Conservation (phyloP, 2,797 vertebrate species). For the Heterohyrax brucei region DNA sequence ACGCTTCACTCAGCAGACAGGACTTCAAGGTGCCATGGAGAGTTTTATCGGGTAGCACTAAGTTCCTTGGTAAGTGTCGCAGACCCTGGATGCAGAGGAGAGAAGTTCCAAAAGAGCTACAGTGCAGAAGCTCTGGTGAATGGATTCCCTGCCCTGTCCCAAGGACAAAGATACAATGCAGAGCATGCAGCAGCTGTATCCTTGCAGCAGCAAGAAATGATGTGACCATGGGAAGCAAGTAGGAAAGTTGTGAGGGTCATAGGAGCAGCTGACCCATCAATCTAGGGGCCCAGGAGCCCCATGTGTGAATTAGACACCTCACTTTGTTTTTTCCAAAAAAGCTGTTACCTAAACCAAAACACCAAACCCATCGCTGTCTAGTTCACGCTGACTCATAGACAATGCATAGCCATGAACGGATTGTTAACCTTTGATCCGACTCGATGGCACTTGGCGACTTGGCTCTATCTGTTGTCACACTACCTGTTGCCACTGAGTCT, state of each 20-base stretch:
- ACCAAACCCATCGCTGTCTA: too few species aligned
- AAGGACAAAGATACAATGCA: background rate
- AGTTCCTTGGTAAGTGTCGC: too few species aligned
- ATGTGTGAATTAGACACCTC: background rate
- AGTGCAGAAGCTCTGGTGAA: background rate
- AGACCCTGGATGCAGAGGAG: background rate
- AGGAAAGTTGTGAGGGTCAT: background rate
- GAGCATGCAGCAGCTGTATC: background rate
- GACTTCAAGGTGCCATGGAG: background rate
- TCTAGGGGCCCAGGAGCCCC: background rate
- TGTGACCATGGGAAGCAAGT: background rate
- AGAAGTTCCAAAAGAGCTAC: background rate
- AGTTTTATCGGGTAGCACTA: background rate
- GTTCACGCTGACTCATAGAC: too few species aligned
- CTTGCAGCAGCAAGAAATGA: background rate
- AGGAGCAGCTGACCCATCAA: background rate
- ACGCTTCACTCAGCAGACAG: background rate
- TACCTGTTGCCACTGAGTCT: background rate
- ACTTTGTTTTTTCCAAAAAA: background rate
- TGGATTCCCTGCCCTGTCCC: background rate
- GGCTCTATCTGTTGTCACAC: background rate
- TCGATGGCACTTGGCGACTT: too few species aligned
- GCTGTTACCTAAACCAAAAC: background rate
- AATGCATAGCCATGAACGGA: background rate
- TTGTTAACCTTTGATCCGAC: background rate